Base-by-base conservation (phyloP, 2,113 vertebrate species). In the Pachycephala philippinensis region DNA sequence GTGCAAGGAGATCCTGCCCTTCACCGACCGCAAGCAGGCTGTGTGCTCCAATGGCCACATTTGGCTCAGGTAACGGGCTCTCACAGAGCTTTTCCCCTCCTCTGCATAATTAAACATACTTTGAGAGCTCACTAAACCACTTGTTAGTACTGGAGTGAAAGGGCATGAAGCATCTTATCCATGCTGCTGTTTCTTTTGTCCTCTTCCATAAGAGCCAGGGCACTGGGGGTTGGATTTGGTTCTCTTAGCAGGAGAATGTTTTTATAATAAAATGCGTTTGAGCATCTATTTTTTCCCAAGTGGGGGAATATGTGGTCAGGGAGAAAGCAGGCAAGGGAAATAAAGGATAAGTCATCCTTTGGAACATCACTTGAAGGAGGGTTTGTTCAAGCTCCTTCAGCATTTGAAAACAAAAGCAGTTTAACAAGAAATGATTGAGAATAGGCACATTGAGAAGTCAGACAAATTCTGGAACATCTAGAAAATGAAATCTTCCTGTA, bases 11-110 rank as follows among this genome's bases (percentile, higher is more conserved):
- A 97, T 99, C 95, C 90, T 99, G 95, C 99, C 99, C 0, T 99
- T 99, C 98, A 98, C 98, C 0, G 98, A 99, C 92, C 98, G 98
- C 96, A 99, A 98, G 27, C 98, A 99, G 91, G 98, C 99, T 0
- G 96, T 98, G 44, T 99, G 99, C 91, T 96, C 98, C 97, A 99
- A 99, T 1, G 99, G 99, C 47, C 99, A 99, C 97, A 98, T 99
- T 27, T 99, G 99, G 99, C 98, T 99, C 97, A 99, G 99, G 99
- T 99, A 98, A 92, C 42, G 9, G 24, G 1, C 19, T 26, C 35
- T 49, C 26, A 17, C 42, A 19, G 18, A 40, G 26, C 21, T 47
- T 28, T 20, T 23, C 47, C 61, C 24, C 12, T 53, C 53, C 35
- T 40, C 56, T 54, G 40, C 11, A 13, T 10, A 14, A 13, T 20